Percentiles rank a stretch among this genome's conserved stretches.
These are phyloP conservation scores for Hippocampus guttulatus DNA, from an alignment of 2,113 vertebrate species.

Conservation along the genomic window DNA sequence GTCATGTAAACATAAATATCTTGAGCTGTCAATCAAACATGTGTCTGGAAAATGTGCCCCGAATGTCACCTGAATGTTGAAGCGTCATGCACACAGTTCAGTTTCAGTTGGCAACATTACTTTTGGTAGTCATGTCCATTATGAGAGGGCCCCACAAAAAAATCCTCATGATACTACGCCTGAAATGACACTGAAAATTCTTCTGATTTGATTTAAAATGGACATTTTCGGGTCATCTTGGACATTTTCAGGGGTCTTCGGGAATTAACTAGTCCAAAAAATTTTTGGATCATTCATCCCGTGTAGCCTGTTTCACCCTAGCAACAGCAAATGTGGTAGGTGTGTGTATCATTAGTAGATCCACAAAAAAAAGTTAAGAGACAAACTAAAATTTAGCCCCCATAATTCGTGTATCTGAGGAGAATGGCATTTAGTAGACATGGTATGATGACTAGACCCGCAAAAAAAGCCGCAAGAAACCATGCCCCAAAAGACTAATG, in stretches of 20 bases:
- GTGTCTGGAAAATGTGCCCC: neutral
- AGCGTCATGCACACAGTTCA: neutral
- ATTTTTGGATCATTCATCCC: too few species aligned
- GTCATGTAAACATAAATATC: neutral
- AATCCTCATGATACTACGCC: too few species aligned
- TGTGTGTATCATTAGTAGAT: neutral
- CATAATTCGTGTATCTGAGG: too few species aligned
- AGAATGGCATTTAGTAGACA: too few species aligned
- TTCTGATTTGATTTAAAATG: neutral
- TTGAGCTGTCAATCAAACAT: neutral
- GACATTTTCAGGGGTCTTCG: neutral
- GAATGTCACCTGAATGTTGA: neutral
- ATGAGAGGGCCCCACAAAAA: neutral
- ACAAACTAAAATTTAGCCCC: too few species aligned
- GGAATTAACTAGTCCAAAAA: too few species aligned
- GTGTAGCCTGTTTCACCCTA: too few species aligned
- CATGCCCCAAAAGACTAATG: neutral
- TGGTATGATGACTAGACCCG: too few species aligned
- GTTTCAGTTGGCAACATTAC: neutral
- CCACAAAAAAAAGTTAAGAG: neutral
- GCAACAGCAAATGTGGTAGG: too few species aligned
- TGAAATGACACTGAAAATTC: neutral
- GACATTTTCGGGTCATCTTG: neutral
- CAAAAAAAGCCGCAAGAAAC: neutral
- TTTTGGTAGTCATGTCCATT: neutral